Evolutionary conservation across 2,113 vertebrate species (phyloP).

Genomic region (Melanocharis versteri): DNA sequence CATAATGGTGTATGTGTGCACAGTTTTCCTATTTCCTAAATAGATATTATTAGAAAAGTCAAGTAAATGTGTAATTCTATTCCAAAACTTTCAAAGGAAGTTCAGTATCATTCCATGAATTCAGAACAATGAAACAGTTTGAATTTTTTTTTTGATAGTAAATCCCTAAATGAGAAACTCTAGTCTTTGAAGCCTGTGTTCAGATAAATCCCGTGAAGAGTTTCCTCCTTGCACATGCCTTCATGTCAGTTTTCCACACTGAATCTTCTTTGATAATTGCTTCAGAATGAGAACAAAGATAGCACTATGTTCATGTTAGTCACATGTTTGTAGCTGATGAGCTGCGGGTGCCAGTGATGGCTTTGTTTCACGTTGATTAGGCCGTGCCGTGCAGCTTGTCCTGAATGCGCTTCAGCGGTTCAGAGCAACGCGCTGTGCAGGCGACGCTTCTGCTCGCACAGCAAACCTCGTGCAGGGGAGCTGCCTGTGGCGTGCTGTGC

Average conservation of each 20-base stretch:
- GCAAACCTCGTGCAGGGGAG: background rate
- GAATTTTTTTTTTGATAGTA: background rate
- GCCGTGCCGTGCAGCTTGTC: slow-evolving; percentile 32
- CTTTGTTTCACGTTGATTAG: slow-evolving; percentile 52
- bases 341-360: slow-evolving; percentile 9
- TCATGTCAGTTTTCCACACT: background rate
- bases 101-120: background rate
- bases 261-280: slow-evolving; percentile 22
- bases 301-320: slow-evolving; percentile 35
- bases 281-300: slow-evolving; percentile 54
- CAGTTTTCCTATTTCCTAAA: background rate
- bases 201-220: background rate
- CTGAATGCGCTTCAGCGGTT: slow-evolving; percentile 11
- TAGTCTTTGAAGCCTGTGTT: background rate
- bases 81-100: background rate
- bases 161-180: background rate
- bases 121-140: background rate
- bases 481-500: background rate
- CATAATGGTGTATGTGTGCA: background rate
- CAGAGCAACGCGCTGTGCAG: background rate
- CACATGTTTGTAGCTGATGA: slow-evolving; percentile 53
- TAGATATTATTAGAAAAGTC: background rate
- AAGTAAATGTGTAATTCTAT: background rate
- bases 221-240: background rate
- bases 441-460: background rate